Percentiles rank a stretch among this genome's conserved stretches.
phyloP scores from a whole-genome alignment of 2,113 vertebrate species.

The Chaetorhynchus papuensis region DNA sequence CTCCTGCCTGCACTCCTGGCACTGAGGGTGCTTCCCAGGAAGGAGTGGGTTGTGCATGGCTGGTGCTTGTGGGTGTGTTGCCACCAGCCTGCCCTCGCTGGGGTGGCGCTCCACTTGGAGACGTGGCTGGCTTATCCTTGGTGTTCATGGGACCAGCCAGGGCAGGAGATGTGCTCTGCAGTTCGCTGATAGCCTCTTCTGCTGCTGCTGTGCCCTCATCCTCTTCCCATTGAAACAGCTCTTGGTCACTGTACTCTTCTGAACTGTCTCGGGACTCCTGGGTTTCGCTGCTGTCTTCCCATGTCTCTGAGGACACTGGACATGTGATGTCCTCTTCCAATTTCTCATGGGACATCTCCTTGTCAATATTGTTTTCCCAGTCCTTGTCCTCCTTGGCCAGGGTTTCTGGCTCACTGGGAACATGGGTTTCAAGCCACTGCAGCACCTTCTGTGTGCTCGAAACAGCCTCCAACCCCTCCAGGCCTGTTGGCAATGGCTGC shows the following conservation, averaged over 20 bases:
- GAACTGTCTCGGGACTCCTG: not conserved
- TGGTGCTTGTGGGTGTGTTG: not conserved
- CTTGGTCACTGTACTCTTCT: not conserved
- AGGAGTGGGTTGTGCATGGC: accelerated
- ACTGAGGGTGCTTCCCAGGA: not conserved
- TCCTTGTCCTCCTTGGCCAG: not conserved
- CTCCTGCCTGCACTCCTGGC: not conserved
- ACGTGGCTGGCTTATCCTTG: not conserved
- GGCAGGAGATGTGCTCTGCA: not conserved
- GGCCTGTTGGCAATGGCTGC: not conserved
- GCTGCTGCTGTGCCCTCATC: not conserved
- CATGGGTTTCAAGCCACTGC: not conserved
- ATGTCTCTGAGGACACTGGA: not conserved
- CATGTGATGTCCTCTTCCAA: not conserved
- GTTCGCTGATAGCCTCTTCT: not conserved
- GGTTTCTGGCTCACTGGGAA: not conserved
- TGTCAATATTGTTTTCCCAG: not conserved
- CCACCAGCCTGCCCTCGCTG: accelerated
- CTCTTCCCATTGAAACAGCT: not conserved
- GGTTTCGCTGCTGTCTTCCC: not conserved
- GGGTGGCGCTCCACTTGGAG: accelerated
- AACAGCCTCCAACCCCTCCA: not conserved
- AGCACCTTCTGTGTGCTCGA: not conserved
- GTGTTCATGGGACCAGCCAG: too few species aligned
- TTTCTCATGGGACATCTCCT: not conserved